Percentiles rank a stretch among this genome's conserved stretches.
phyloP scores from a whole-genome alignment of 2,888 invertebrate species.

The Diadegma fenestrale region DNA sequence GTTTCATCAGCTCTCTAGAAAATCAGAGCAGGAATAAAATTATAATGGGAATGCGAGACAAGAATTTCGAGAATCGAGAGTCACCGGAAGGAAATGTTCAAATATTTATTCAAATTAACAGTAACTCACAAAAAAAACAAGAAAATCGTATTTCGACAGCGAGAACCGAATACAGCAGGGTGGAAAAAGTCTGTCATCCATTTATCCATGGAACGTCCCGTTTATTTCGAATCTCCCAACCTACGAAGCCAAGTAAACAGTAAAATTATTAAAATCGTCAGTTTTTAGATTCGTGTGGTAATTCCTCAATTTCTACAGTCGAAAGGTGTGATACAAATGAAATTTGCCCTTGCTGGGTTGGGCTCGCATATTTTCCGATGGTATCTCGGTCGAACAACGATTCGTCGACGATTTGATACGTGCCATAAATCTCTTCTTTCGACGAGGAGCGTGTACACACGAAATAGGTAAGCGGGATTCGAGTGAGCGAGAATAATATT shows the following conservation, averaged over 20 bases:
- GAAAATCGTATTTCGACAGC: neutral
- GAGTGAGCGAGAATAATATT: conserved; percentile 3
- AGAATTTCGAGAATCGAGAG: neutral
- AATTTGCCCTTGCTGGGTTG: neutral
- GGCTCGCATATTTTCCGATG: neutral
- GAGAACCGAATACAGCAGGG: neutral
- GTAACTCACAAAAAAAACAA: neutral
- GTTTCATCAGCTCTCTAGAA: neutral
- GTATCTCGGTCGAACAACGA: conserved; percentile 10
- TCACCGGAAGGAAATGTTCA: neutral
- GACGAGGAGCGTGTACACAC: neutral
- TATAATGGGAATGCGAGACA: neutral
- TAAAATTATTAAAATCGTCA: neutral
- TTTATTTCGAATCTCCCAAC: neutral
- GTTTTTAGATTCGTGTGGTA: neutral
- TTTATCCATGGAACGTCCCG: neutral
- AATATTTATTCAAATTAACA: neutral
- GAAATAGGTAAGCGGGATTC: conserved; percentile 14
- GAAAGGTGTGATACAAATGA: neutral
- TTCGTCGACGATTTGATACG: conserved; percentile 25
- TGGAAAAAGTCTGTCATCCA: neutral
- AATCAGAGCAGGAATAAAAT: neutral
- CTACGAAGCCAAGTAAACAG: neutral
- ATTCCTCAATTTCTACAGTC: neutral
- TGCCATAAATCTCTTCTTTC: conserved; percentile 10